phyloP scores from a whole-genome alignment of 2,888 invertebrate species.

The Macropis europaea region DNA sequence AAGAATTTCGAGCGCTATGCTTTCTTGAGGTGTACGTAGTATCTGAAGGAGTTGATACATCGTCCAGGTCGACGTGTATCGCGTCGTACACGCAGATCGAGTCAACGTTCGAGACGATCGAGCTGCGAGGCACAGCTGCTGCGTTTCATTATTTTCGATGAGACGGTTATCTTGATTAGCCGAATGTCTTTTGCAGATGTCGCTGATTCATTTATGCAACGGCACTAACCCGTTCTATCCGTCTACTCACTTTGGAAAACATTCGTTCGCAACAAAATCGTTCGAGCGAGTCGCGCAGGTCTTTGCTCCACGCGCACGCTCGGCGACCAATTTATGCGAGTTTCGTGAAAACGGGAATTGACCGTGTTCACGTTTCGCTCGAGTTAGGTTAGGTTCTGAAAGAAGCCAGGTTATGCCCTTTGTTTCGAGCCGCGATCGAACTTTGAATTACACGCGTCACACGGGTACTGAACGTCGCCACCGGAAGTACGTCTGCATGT shows the following conservation, averaged over 20 bases:
- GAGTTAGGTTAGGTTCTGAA: constrained; percentile 39
- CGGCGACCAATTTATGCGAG: not conserved
- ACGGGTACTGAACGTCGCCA: not conserved
- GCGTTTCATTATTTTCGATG: constrained; percentile 24
- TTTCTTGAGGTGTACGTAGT: not conserved
- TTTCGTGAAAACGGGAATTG: not conserved
- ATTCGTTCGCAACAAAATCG: not conserved
- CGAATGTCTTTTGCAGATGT: constrained; percentile 38
- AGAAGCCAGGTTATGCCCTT: constrained; percentile 4
- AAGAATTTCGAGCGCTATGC: not conserved
- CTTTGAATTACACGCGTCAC: not conserved
- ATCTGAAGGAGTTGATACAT: not conserved
- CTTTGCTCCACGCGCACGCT: not conserved
- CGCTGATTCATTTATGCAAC: constrained; percentile 29
- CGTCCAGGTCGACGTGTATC: not conserved
- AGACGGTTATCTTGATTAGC: constrained; percentile 35
- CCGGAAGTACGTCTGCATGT: not conserved
- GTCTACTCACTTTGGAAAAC: not conserved
- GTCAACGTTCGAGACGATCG: not conserved
- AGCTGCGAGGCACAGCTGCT: not conserved
- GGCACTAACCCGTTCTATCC: too few relatives aligned
- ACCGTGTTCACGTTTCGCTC: not conserved
- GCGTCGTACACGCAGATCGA: not conserved
- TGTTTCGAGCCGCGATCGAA: not conserved
- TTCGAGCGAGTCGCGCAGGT: not conserved